These are phyloP conservation scores for Nannobrachium achirus DNA, from an alignment of 2,113 vertebrate genomes.

Conservation along the genomic window DNA sequence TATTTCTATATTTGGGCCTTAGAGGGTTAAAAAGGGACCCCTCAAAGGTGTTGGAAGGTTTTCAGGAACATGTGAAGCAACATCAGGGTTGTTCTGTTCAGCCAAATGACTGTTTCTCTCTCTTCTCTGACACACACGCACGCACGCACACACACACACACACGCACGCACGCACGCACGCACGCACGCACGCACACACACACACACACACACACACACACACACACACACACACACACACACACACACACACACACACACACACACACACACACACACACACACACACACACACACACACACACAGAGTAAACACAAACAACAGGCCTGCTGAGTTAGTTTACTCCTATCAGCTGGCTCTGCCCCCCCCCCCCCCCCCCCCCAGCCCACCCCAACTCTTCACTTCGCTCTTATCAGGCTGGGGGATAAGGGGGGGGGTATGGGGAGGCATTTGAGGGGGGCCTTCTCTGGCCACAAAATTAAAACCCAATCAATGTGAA, in stretches of 20 bases:
- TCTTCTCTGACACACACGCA: constrained; percentile 78
- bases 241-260: constrained; percentile 30
- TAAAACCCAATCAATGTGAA: constrained; percentile 72
- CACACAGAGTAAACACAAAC: constrained; percentile 73
- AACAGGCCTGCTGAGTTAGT: constrained; percentile 75
- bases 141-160: constrained; percentile 6
- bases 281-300: constrained; percentile 47
- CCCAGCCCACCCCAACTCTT: constrained; percentile 68
- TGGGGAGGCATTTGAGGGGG: constrained; percentile 28
- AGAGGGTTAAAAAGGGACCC: constrained; percentile 45
- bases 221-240: constrained; percentile 13
- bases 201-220: constrained; percentile 10
- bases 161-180: constrained; percentile 15
- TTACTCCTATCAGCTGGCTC: constrained; percentile 75
- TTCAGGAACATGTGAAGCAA: constrained; percentile 61
- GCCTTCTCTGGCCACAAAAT: constrained; percentile 50
- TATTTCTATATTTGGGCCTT: too few species aligned
- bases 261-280: constrained; percentile 45
- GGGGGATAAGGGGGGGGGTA: constrained; percentile 8
- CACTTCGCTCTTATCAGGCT: constrained; percentile 34
- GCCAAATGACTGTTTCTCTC: constrained; percentile 11
- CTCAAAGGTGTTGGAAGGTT: constrained; percentile 49
- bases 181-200: constrained; percentile 26
- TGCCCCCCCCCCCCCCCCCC: constrained; percentile 30
- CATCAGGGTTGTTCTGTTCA: constrained; percentile 42